phyloP scores from a whole-genome alignment of 2,113 vertebrate genomes.

The Micromys minutus region DNA sequence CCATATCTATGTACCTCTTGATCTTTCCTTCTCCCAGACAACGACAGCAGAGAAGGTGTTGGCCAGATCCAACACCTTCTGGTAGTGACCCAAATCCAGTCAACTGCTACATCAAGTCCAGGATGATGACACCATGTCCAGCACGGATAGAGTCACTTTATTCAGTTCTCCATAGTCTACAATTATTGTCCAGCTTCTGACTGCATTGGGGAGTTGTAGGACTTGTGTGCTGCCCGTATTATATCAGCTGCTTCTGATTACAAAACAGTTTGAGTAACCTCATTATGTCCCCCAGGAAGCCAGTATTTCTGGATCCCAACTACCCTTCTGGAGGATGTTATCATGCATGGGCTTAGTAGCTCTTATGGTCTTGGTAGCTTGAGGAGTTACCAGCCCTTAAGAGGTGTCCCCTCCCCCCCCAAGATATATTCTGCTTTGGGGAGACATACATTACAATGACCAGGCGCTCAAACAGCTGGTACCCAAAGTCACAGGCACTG shows the following conservation, averaged over 20 bases:
- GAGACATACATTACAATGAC: neutral
- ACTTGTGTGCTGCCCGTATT: neutral
- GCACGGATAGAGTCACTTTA: neutral
- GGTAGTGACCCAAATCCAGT: neutral
- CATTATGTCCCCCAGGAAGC: neutral
- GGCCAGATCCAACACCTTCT: neutral
- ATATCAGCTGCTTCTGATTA: neutral
- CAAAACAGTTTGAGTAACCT: neutral
- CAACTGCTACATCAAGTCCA: neutral
- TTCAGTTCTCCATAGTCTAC: no score
- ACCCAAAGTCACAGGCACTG: neutral
- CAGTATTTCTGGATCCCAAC: neutral
- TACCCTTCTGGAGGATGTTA: neutral
- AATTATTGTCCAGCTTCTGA: no score
- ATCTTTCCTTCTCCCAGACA: neutral
- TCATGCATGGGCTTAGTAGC: neutral
- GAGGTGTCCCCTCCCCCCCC: neutral
- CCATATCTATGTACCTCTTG: neutral
- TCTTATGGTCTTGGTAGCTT: neutral
- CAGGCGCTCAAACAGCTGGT: neutral
- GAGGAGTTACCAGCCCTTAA: neutral
- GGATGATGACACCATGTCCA: neutral
- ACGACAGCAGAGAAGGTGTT: neutral
- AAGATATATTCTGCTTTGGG: neutral
- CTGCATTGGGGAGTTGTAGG: neutral